Percentiles rank a stretch among this genome's conserved stretches.
These are phyloP conservation scores for Eulacestoma nigropectus DNA, from an alignment of 2,113 vertebrate species.

Conservation along the genomic window DNA sequence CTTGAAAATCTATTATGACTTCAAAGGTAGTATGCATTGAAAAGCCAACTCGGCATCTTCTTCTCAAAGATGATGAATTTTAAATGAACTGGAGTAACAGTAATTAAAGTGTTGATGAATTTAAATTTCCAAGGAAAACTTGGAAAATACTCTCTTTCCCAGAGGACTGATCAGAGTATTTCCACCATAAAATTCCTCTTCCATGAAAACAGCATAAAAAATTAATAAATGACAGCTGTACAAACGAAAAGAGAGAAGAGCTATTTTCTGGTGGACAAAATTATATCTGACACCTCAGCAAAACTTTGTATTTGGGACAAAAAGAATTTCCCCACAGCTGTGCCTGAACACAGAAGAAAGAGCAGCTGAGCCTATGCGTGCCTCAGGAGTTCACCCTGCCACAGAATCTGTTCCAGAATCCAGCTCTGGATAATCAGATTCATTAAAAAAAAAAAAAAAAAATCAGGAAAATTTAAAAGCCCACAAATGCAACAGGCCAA, in stretches of 20 bases:
- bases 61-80: neutral
- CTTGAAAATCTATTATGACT: neutral
- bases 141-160: neutral
- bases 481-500: neutral
- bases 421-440: neutral
- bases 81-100: neutral
- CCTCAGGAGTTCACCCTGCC: neutral
- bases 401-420: neutral
- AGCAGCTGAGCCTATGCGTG: neutral
- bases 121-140: slow-evolving; percentile 20
- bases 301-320: neutral
- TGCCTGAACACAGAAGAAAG: neutral
- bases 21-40: neutral
- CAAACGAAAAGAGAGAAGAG: neutral
- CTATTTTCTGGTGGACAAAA: neutral
- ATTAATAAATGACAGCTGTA: slow-evolving; percentile 11
- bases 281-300: neutral
- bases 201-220: neutral
- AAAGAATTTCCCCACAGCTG: neutral
- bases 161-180: neutral
- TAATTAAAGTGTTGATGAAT: neutral
- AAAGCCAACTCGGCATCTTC: neutral
- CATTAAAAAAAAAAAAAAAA: neutral
- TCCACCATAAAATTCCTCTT: neutral
- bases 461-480: neutral